These are phyloP conservation scores for Theocolax elegans DNA, from an alignment of 1,140 invertebrate genomes.

Conservation along the genomic window DNA sequence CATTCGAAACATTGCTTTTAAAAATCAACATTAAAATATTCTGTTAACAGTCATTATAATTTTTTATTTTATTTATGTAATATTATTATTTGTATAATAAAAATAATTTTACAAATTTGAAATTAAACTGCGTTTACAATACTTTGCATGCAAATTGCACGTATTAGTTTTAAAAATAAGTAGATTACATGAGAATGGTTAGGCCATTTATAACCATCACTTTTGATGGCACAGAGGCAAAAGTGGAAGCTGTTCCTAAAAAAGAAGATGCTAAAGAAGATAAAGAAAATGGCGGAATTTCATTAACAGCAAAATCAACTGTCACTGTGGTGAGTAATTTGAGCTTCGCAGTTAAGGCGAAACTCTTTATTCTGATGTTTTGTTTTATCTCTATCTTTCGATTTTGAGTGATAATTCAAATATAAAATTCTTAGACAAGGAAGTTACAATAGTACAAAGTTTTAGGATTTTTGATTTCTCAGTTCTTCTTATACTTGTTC, in stretches of 20 bases:
- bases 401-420: slow-evolving; percentile 3
- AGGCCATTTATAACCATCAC: slow-evolving; percentile 64
- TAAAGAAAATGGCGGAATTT: slow-evolving; percentile 64
- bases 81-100: no score
- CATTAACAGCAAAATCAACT: slow-evolving; percentile 53
- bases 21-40: no score
- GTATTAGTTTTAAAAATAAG: slow-evolving; percentile 46
- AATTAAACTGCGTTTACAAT: no score
- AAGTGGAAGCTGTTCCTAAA: slow-evolving; percentile 62
- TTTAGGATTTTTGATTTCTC: background rate
- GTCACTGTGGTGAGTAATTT: slow-evolving; percentile 63
- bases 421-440: slow-evolving; percentile 6
- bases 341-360: slow-evolving; percentile 26
- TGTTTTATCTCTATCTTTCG: slow-evolving; percentile 21
- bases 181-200: slow-evolving; percentile 55
- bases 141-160: slow-evolving; percentile 55
- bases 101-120: no score
- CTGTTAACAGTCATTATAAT: no score
- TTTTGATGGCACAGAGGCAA: slow-evolving; percentile 65
- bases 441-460: background rate
- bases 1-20: no score
- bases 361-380: slow-evolving; percentile 26
- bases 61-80: no score
- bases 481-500: slow-evolving; percentile 20
- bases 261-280: slow-evolving; percentile 64